Conservation (phyloP, 2,888 invertebrate species). For the Copidosoma aretas region DNA sequence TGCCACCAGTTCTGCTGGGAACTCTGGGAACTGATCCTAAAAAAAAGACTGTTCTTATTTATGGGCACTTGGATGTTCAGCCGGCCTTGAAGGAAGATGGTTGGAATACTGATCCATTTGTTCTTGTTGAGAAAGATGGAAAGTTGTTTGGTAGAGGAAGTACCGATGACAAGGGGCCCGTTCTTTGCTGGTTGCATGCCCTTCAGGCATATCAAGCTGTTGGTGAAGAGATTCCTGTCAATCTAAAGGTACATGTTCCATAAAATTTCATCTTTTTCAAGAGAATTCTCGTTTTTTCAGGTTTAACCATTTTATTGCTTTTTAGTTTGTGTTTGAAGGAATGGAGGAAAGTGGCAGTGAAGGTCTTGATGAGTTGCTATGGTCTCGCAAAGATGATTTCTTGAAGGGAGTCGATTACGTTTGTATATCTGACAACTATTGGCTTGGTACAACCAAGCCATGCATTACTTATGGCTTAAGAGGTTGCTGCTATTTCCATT, state of each 20-base stretch:
- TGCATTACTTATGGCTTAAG: constrained; percentile 96
- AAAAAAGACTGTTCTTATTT: constrained; percentile 93
- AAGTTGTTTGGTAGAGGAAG: constrained; percentile 92
- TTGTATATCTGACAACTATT: constrained; percentile 98
- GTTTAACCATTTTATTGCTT: no score
- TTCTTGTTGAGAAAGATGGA: constrained; percentile 82
- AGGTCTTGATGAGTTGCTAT: constrained; percentile 88
- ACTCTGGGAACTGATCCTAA: constrained; percentile 76
- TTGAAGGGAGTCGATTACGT: constrained; percentile 88
- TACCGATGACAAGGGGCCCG: constrained; percentile 94
- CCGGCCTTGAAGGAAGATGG: constrained; percentile 93
- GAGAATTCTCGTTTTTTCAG: no score
- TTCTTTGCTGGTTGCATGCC: constrained; percentile 94
- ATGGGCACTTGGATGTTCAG: constrained; percentile 98
- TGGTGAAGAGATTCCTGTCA: constrained; percentile 75
- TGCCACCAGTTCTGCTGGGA: constrained; percentile 88
- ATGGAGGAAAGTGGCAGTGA: constrained; percentile 99
- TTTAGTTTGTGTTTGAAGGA: constrained; percentile 89
- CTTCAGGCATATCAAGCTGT: constrained; percentile 85
- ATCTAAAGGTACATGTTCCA: constrained; percentile 65
- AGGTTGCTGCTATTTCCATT: constrained; percentile 89
- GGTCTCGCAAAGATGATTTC: constrained; percentile 76
- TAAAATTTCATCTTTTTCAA: neutral
- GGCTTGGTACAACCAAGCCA: constrained; percentile 96
- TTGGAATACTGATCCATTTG: constrained; percentile 95